Conservation (phyloP, 2,888 invertebrate species). For the Prosapia bicincta region DNA sequence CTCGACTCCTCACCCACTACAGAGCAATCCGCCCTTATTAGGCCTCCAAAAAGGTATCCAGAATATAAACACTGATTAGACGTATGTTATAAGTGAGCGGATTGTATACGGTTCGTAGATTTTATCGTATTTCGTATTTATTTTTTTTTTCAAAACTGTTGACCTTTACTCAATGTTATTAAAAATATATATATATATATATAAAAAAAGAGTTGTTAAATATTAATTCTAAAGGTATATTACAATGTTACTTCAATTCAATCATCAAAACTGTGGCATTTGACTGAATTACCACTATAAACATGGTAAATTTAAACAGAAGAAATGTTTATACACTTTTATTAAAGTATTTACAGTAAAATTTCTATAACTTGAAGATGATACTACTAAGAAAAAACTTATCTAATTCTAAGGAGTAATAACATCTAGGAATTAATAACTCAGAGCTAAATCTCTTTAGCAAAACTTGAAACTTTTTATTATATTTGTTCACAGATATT, state of each 20-base stretch:
- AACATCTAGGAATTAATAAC: too few relatives aligned
- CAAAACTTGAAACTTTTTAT: too few relatives aligned
- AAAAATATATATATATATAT: conserved; percentile 30
- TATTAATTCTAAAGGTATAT: not conserved
- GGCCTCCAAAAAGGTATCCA: conserved; percentile 58
- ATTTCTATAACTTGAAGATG: too few relatives aligned
- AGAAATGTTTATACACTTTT: too few relatives aligned
- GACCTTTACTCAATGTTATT: conserved; percentile 24
- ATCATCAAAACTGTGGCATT: not conserved
- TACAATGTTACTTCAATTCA: not conserved
- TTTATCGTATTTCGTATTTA: not conserved
- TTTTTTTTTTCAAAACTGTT: conserved; percentile 16
- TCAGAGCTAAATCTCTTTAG: too few relatives aligned
- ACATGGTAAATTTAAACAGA: not conserved
- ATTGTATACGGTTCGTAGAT: conserved; percentile 3
- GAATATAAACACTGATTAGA: conserved; percentile 69
- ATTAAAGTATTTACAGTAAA: too few relatives aligned
- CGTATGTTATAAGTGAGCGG: conserved; percentile 4
- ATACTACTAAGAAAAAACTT: too few relatives aligned
- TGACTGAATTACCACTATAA: not conserved
- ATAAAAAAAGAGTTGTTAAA: conserved; percentile 11
- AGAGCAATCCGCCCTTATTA: conserved; percentile 38
- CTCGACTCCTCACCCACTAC: conserved; percentile 38
- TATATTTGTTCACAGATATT: too few relatives aligned
- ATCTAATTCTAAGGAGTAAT: too few relatives aligned